Base-by-base conservation (phyloP, 2,113 vertebrate species). In the Baryphthengus martii region DNA sequence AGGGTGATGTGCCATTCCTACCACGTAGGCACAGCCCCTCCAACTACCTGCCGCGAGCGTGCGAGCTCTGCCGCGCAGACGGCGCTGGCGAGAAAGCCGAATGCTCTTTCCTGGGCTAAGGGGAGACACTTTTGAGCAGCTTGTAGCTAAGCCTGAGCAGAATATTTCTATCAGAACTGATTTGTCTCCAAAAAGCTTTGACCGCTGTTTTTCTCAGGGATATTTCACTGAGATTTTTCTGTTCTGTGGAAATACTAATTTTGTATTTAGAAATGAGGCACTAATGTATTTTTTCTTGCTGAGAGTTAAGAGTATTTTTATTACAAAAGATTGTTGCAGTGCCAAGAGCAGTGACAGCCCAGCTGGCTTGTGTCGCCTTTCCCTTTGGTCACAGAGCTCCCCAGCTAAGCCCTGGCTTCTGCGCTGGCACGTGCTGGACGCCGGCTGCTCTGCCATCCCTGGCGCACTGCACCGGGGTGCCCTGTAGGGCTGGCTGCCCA, bases 371-470 rank as follows among this genome's bases (percentile, higher is more conserved):
- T 37, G 13, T 8, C 74, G 10, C 20, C 37, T 68, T 24, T 42
- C 31, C 55, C 73, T 11, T 15, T 2, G 5, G 13, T 2, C 25
- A 35, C 37, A 39, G 52, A 7, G 42, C 16, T 62, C n/a, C 40
- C 50, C 55, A 52, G 39, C 11, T 58, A 55, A 45, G 63, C 47
- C 40, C 59, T 6, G 6, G 52, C 35, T 80, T 11, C 56, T 8
- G 1, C 7, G 0, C 18, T 17, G 47, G n/a, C 16, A 12, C 0
- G 0, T 39, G 53, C 37, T 24, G 67, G 12, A 13, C 7, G 40
- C 50, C 6, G 0, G 29, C 8, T 53, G 37, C 47, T 39, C 10
- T 24, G 37, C 72, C 29, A 18, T 2, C 29, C 33, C 49, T 39
- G 33, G 31, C 74, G 37, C 53, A 2, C 9, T 20, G 70, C 72